Percentiles rank a stretch among this genome's conserved stretches.
Conservation (phyloP, 2,888 invertebrate genomes). For the Resseliella maxima region DNA sequence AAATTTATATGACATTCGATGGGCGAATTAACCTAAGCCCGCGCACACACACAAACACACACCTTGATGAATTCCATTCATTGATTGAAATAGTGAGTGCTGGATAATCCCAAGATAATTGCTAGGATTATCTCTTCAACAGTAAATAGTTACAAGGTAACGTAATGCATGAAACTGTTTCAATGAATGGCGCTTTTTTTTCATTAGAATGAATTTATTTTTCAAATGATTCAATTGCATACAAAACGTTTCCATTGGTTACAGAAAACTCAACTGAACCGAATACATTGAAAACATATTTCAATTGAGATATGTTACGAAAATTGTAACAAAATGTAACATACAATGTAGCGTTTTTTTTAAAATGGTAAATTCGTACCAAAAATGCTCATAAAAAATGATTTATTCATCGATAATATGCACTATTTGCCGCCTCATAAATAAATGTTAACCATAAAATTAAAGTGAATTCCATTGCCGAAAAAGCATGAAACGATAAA, state of each 20-base stretch:
- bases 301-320: background rate
- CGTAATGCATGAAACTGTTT: background rate
- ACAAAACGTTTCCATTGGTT: background rate
- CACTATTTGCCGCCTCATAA: constrained; percentile 38
- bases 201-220: constrained; percentile 2
- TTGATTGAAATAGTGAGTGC: background rate
- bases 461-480: background rate
- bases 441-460: constrained; percentile 42
- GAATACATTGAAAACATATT: background rate
- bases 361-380: background rate
- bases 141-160: background rate
- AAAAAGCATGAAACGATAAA: background rate
- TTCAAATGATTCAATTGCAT: background rate
- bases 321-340: no score
- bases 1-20: constrained; percentile 24
- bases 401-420: constrained; percentile 28
- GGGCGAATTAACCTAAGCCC: constrained; percentile 41
- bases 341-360: constrained; percentile 32
- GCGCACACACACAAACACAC: background rate
- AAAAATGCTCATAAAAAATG: constrained; percentile 23
- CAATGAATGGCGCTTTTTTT: background rate
- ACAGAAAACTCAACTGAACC: background rate
- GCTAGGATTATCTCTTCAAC: constrained; percentile 15
- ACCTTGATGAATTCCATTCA: background rate
- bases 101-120: constrained; percentile 22